Evolutionary conservation across 2,113 vertebrate genomes (phyloP).

Genomic region (Panthera tigris): DNA sequence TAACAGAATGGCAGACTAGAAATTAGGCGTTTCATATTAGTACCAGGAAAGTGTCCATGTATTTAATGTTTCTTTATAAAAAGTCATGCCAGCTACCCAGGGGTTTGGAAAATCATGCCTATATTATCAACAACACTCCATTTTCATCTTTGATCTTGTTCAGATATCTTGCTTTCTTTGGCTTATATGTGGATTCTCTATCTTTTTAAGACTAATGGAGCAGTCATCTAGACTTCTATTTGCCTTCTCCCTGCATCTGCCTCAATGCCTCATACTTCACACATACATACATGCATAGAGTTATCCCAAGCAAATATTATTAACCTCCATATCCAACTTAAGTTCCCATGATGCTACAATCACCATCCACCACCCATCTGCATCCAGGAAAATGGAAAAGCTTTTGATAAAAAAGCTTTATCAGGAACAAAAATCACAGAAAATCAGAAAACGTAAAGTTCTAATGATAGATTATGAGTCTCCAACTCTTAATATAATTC

Average conservation of each 20-base stretch:
- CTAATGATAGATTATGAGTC: background rate
- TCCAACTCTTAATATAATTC: background rate
- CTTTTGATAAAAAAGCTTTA: background rate
- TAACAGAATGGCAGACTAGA: background rate
- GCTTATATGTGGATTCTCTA: background rate
- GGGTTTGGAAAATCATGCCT: background rate
- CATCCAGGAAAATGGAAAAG: background rate
- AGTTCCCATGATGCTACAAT: background rate
- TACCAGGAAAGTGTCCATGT: background rate
- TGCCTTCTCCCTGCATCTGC: background rate
- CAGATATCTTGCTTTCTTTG: background rate
- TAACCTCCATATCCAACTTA: background rate
- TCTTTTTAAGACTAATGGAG: background rate
- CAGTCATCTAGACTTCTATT: background rate
- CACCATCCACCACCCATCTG: background rate
- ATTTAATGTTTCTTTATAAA: conserved; percentile 14
- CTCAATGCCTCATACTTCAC: background rate
- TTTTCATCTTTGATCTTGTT: background rate
- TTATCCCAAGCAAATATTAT: background rate
- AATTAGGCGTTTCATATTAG: background rate
- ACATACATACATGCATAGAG: background rate
- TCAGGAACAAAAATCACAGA: background rate
- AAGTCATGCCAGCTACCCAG: background rate
- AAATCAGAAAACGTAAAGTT: background rate
- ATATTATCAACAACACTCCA: background rate